phyloP scores from a whole-genome alignment of 1,140 invertebrate species.

The Penaeus japonicus region DNA sequence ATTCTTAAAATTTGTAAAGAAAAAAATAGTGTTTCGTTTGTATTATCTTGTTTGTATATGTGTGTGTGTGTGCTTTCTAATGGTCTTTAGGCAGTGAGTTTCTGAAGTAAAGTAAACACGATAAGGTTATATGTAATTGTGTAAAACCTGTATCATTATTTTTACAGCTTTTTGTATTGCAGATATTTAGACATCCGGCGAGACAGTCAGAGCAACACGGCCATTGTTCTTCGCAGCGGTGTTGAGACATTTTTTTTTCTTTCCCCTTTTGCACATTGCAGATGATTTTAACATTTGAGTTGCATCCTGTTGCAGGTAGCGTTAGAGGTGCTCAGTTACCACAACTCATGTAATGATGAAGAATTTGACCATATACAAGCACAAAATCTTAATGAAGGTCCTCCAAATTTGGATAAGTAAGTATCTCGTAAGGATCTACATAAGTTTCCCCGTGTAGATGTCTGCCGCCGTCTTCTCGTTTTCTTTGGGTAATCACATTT shows the following conservation, averaged over 20 bases:
- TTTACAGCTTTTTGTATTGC: not conserved
- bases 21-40: too few species aligned
- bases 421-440: conserved; percentile 35
- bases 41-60: too few species aligned
- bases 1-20: too few species aligned
- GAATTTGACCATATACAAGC: conserved; percentile 71
- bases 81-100: too few species aligned
- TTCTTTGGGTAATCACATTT: conserved; percentile 33
- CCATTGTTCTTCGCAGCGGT: not conserved
- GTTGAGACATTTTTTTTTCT: not conserved
- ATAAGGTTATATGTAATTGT: too few species aligned
- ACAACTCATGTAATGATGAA: conserved; percentile 78
- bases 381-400: conserved; percentile 49
- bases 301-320: conserved; percentile 69
- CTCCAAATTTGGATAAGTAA: conserved; percentile 67
- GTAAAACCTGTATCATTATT: not conserved
- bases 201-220: too few species aligned
- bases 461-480: conserved; percentile 29
- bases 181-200: not conserved
- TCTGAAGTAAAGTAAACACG: too few species aligned
- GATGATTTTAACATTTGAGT: conserved; percentile 26
- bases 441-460: conserved; percentile 10
- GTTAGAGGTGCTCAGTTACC: conserved; percentile 83
- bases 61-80: too few species aligned
- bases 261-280: not conserved